Conservation (phyloP, 1,140 invertebrate genomes). For the Zaprionus nigranus region DNA sequence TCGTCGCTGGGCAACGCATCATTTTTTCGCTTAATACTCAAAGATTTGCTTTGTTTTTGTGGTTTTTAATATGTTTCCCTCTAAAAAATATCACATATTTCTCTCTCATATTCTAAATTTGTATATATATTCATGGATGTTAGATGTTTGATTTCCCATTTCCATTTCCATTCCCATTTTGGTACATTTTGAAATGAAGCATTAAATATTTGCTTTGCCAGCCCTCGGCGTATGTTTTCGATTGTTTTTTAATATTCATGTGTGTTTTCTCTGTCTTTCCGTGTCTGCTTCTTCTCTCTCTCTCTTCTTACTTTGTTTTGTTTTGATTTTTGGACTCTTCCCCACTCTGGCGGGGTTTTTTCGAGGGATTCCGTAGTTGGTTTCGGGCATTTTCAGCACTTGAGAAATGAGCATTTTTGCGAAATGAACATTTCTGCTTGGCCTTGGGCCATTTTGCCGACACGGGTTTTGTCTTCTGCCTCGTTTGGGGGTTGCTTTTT, state of each 20-base stretch:
- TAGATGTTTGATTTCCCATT: slow-evolving; percentile 62
- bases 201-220: slow-evolving; percentile 78
- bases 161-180: slow-evolving; percentile 11
- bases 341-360: no score
- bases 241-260: slow-evolving; percentile 78
- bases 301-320: slow-evolving; percentile 1
- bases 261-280: slow-evolving; percentile 19
- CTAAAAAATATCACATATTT: not conserved
- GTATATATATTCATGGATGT: slow-evolving; percentile 33
- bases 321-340: slow-evolving; percentile 3
- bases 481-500: slow-evolving; percentile 24
- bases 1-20: not conserved
- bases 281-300: not conserved
- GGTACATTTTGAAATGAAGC: slow-evolving; percentile 69
- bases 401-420: slow-evolving; percentile 78
- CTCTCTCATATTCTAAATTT: slow-evolving; percentile 38
- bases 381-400: slow-evolving; percentile 61
- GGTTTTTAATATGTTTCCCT: slow-evolving; percentile 73
- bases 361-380: slow-evolving; percentile 22
- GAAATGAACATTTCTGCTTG: slow-evolving; percentile 78
- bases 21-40: not conserved
- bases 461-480: slow-evolving; percentile 9
- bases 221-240: slow-evolving; percentile 71
- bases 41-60: slow-evolving; percentile 46
- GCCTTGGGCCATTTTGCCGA: slow-evolving; percentile 53